These are phyloP conservation scores for Acromyrmex heyeri DNA, from an alignment of 1,140 invertebrate species.

Conservation along the genomic window DNA sequence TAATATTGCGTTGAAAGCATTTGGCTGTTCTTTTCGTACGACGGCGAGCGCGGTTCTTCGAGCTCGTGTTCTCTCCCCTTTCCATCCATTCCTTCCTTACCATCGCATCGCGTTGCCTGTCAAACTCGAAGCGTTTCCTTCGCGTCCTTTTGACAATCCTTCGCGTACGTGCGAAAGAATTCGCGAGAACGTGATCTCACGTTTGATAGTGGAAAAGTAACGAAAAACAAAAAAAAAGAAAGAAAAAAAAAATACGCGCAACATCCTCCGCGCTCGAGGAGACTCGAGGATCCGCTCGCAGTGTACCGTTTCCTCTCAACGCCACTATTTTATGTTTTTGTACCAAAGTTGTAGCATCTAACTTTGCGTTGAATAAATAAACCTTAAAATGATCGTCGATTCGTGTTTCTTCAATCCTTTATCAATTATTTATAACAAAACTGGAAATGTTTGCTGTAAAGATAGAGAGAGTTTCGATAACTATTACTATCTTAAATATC, in stretches of 20 bases:
- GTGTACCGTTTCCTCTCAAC: slow-evolving; percentile 80
- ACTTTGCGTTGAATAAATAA: slow-evolving; percentile 85
- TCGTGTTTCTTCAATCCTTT: neutral
- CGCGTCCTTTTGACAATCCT: slow-evolving; percentile 42
- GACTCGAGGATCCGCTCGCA: slow-evolving; percentile 76
- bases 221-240: too few species aligned
- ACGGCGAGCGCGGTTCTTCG: slow-evolving; percentile 75
- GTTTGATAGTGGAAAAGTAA: slow-evolving; percentile 21
- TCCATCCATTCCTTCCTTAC: neutral
- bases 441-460: too few species aligned
- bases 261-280: slow-evolving; percentile 67
- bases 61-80: slow-evolving; percentile 48
- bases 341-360: slow-evolving; percentile 86
- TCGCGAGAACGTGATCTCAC: slow-evolving; percentile 4
- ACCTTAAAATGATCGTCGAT: slow-evolving; percentile 70
- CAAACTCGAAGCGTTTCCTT: slow-evolving; percentile 69
- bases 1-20: slow-evolving; percentile 63
- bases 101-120: slow-evolving; percentile 56
- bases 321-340: slow-evolving; percentile 84
- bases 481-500: too few species aligned
- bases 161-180: slow-evolving; percentile 15
- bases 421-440: neutral
- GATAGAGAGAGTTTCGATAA: too few species aligned
- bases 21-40: slow-evolving; percentile 70
- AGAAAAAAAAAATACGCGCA: slow-evolving; percentile 5